A percentile compares a stretch with the other conserved stretches of the same genome.
Conservation (phyloP, 2,113 vertebrate species). For the Aptenodytes forsteri region DNA sequence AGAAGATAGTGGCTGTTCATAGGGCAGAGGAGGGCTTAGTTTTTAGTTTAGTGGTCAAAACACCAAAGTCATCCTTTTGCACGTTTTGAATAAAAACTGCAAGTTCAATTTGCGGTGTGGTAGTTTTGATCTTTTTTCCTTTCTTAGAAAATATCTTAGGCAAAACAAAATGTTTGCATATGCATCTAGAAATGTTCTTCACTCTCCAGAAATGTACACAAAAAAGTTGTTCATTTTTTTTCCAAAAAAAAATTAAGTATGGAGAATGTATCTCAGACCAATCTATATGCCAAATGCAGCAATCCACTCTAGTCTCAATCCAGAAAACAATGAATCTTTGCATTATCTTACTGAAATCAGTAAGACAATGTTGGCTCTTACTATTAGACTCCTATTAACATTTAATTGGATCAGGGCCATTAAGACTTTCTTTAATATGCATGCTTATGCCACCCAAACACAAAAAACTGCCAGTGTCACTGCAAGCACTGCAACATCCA, state of each 20-base stretch:
- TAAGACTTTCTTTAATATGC: background rate
- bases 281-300: background rate
- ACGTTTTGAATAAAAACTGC: background rate
- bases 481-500: background rate
- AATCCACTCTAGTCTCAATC: background rate
- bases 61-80: background rate
- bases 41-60: background rate
- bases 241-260: background rate
- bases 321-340: background rate
- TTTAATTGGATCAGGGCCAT: background rate
- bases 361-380: background rate
- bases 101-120: background rate
- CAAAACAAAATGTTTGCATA: background rate
- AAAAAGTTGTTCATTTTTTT: background rate
- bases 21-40: background rate
- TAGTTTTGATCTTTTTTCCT: background rate
- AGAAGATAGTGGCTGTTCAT: background rate
- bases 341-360: background rate
- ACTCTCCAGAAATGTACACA: background rate
- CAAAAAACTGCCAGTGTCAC: background rate
- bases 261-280: background rate
- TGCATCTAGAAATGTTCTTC: background rate
- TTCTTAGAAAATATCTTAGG: background rate
- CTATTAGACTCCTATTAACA: background rate
- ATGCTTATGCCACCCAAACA: background rate